Evolutionary conservation across 2,113 vertebrate species (phyloP), one percentile per base, ranked within the genome.

Genomic region (Terrapene triunguis): DNA sequence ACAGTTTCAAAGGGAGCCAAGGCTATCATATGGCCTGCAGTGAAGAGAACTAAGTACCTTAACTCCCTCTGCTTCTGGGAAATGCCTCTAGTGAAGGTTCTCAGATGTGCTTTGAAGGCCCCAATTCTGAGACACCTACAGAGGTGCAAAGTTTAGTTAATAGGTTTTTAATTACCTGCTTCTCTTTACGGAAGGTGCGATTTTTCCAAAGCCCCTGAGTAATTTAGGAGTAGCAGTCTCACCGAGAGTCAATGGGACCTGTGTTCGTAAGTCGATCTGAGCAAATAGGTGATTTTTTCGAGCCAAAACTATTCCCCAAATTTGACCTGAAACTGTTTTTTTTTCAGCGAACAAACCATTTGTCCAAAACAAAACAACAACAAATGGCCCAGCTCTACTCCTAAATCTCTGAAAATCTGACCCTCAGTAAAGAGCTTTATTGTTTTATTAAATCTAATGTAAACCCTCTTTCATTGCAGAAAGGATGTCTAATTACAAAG

Each of bases 401-500:
- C 21, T 29, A 59, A 29, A 22, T 55, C 54, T 55, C 24, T 54
- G 24, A 55, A 55, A 55, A 55, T 59, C 27, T 59, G 25, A 59
- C 27, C 57, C 27, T 59, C 27, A 59, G 57, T 59, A 13, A 38
- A 12, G 10, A 10, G 3, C n/a, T 48, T 35, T 35, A 0, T 42
- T 48, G 9, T 24, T 54, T 69, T 47, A 80, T n/a, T 54, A 54
- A 24, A 57, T 22, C 5, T 0, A 29, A 29, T 29, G 27, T 59
- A 59, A 59, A 59, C 55, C 8, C 55, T 59, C 55, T 88, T 76
- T 57, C 50, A 38, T n/a, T 87, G 42, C 35, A 72, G 88, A 5
- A 21, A 59, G 57, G 8, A 0, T 10, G 50, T n/a, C 57, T 54
- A 65, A 22, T 35, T 1, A 0, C 0, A 38, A 22, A 69, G 65